Evolutionary conservation across 1,140 invertebrate species (phyloP).

Genomic region (Meloidogyne floridensis): DNA sequence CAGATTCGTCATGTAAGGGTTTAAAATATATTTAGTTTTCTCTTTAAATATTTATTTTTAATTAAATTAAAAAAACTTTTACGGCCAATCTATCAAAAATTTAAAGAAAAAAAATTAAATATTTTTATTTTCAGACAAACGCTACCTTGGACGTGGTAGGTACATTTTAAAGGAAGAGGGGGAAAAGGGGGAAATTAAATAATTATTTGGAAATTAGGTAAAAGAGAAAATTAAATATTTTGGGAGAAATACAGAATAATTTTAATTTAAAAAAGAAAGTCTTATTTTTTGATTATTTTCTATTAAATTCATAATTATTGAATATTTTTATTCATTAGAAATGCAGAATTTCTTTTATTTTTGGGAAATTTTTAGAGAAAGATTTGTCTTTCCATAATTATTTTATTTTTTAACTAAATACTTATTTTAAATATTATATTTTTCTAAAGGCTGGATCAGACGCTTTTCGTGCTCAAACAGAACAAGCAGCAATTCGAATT

Average conservation of each 20-base stretch:
- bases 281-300: not conserved
- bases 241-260: too few relatives aligned
- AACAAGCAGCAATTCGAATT: slow-evolving; percentile 37
- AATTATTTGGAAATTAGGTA: too few relatives aligned
- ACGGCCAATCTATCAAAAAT: too few relatives aligned
- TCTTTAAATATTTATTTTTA: not conserved
- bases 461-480: slow-evolving; percentile 39
- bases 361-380: too few relatives aligned
- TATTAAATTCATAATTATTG: too few relatives aligned
- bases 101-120: too few relatives aligned
- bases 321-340: too few relatives aligned
- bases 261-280: slow-evolving; percentile 3
- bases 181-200: too few relatives aligned
- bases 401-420: not conserved
- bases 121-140: slow-evolving; percentile 36
- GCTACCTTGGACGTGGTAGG: slow-evolving; percentile 38
- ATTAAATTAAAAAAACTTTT: not conserved
- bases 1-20: slow-evolving; percentile 44
- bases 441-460: slow-evolving; percentile 11
- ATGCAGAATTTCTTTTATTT: too few relatives aligned
- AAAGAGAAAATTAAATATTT: too few relatives aligned
- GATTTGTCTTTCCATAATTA: not conserved
- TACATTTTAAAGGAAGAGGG: not conserved
- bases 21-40: not conserved
- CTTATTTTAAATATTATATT: not conserved